Evolutionary conservation across 2,113 vertebrate genomes (phyloP).

Genomic region (Otis tarda): DNA sequence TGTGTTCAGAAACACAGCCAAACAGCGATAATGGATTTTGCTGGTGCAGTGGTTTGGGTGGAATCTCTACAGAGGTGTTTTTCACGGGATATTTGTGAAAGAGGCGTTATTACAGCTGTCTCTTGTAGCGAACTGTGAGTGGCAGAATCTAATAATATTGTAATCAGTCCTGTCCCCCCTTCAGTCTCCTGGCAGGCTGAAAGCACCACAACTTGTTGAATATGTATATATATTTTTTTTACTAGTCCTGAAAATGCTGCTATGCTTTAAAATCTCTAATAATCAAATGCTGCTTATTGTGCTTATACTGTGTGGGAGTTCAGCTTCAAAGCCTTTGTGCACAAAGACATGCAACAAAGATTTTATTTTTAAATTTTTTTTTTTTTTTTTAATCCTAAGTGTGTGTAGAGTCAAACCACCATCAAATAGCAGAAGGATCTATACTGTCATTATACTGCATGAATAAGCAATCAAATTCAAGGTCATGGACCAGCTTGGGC

Average conservation of each 20-base stretch:
- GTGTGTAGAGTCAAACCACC: neutral
- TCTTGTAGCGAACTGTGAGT: neutral
- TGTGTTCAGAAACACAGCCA: neutral
- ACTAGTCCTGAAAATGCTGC: neutral
- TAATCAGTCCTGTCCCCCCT: neutral
- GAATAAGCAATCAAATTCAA: neutral
- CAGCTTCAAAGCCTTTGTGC: neutral
- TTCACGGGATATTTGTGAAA: neutral
- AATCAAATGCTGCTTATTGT: neutral
- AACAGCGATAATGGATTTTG: neutral
- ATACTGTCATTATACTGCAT: neutral
- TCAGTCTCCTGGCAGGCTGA: neutral
- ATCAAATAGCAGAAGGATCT: neutral
- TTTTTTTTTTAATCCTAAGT: neutral
- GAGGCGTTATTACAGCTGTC: neutral
- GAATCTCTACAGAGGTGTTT: neutral
- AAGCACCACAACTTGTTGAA: neutral
- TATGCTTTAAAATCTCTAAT: neutral
- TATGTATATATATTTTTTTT: neutral
- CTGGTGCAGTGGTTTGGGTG: neutral
- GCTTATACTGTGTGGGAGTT: neutral
- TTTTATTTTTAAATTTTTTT: no score
- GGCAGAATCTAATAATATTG: neutral
- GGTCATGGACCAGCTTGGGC: neutral
- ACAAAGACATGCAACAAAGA: neutral